Percentiles rank a stretch among this genome's conserved stretches.
Evolutionary conservation across 2,113 vertebrate genomes (phyloP).

Genomic region (Delphinapterus leucas): DNA sequence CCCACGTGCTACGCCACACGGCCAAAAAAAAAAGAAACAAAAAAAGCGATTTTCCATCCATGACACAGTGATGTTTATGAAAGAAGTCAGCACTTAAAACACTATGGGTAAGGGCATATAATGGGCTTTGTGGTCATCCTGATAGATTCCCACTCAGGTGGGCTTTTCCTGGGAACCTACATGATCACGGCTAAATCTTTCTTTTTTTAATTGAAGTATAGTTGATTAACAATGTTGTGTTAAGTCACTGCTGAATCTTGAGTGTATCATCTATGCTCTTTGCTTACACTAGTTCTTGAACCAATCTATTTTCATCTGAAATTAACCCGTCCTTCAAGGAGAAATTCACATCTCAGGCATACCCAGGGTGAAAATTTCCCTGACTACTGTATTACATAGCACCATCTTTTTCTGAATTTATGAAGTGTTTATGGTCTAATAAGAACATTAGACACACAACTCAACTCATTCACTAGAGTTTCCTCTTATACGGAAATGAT

Average conservation of each 20-base stretch:
- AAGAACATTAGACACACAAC: not conserved
- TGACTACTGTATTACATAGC: not conserved
- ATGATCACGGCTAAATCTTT: not conserved
- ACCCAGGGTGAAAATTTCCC: not conserved
- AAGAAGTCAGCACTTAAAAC: not conserved
- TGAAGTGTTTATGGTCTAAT: not conserved
- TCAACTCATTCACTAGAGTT: not conserved
- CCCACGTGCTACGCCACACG: no score
- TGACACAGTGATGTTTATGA: not conserved
- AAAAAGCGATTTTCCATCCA: not conserved
- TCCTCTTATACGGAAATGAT: not conserved
- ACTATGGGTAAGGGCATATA: not conserved
- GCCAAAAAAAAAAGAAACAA: no score
- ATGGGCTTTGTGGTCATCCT: not conserved
- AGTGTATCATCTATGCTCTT: not conserved
- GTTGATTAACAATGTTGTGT: not conserved
- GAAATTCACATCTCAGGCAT: not conserved
- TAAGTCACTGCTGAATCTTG: not conserved
- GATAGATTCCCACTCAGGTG: not conserved
- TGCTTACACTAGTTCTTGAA: not conserved
- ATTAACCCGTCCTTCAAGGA: not conserved
- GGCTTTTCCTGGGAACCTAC: not conserved
- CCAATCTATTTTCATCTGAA: not conserved
- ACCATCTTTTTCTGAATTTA: constrained; percentile 5
- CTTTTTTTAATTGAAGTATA: not conserved